phyloP scores from a whole-genome alignment of 1,140 invertebrate species.

The Archegozetes longisetosus region DNA sequence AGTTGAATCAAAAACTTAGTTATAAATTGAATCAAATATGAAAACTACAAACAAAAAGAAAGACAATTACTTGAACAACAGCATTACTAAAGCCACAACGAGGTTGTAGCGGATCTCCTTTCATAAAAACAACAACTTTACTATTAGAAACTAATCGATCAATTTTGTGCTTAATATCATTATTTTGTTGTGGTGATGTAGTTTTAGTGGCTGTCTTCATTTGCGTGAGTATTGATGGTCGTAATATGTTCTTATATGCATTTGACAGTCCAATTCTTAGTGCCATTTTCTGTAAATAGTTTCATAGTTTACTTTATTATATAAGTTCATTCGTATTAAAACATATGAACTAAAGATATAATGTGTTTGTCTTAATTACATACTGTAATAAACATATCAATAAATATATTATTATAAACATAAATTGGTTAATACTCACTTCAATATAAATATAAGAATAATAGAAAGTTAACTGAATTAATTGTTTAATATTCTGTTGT shows the following conservation, averaged over 20 bases:
- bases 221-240: neutral
- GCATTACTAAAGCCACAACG: conserved; percentile 94
- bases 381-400: too few relatives aligned
- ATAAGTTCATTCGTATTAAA: too few relatives aligned
- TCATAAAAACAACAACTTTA: conserved; percentile 70
- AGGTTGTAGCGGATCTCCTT: conserved; percentile 74
- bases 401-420: too few relatives aligned
- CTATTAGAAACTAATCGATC: conserved; percentile 29
- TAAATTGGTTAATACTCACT: too few relatives aligned
- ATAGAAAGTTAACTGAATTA: too few relatives aligned
- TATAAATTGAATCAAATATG: conserved; percentile 4
- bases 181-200: neutral
- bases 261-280: neutral
- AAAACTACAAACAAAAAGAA: neutral
- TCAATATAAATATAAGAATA: too few relatives aligned
- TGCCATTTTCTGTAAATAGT: neutral
- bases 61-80: conserved; percentile 83
- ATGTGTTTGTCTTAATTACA: too few relatives aligned
- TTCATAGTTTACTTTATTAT: too few relatives aligned
- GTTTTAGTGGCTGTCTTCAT: neutral
- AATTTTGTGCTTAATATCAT: neutral
- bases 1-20: too few relatives aligned
- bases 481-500: too few relatives aligned
- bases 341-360: too few relatives aligned
- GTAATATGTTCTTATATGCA: neutral